Evolutionary conservation across 2,888 invertebrate species (phyloP).

Genomic region (Escarpia spicata): DNA sequence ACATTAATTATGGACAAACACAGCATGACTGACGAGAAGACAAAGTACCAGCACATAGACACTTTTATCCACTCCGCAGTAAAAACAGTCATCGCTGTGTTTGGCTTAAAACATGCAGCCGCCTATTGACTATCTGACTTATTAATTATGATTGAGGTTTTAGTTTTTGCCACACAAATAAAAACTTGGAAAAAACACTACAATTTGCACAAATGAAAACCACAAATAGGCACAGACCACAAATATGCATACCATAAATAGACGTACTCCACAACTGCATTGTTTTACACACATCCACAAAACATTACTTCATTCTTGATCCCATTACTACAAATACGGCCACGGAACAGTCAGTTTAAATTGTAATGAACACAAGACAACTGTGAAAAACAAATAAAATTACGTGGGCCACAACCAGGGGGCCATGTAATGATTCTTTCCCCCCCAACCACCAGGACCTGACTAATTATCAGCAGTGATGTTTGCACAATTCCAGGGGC

Average conservation of each 20-base stretch:
- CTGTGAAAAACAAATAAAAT: not conserved
- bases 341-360: not conserved
- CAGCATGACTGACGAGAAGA: not conserved
- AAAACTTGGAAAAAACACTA: not conserved
- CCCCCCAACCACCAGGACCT: not conserved
- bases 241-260: not conserved
- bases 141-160: too few species aligned
- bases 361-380: not conserved
- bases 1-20: not conserved
- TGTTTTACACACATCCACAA: not conserved
- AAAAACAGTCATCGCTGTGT: not conserved
- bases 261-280: not conserved
- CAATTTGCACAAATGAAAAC: not conserved
- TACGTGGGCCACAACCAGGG: not conserved
- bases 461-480: not conserved
- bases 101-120: not conserved
- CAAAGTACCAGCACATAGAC: not conserved
- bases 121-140: not conserved
- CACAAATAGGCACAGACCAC: too few species aligned
- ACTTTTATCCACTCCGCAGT: not conserved
- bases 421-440: not conserved
- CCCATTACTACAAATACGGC: too few species aligned
- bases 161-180: not conserved
- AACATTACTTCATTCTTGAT: not conserved
- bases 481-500: not conserved